Evolutionary conservation across 1,140 invertebrate genomes (phyloP).

Genomic region (Papilio helenus): DNA sequence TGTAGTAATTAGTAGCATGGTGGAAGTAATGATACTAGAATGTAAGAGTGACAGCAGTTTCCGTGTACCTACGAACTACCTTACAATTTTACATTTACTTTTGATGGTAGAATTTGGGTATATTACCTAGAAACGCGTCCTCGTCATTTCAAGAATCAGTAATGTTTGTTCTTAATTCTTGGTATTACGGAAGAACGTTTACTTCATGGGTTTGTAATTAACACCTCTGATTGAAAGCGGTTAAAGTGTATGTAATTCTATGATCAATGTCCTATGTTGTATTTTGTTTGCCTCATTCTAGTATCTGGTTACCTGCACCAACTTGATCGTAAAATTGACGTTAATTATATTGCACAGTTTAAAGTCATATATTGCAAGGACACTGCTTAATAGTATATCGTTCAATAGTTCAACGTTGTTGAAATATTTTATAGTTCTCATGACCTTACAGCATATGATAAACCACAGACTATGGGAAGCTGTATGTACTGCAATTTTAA

Average conservation of each 20-base stretch:
- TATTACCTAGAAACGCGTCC: not conserved
- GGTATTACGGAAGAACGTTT: not conserved
- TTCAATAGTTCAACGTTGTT: not conserved
- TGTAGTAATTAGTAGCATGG: not conserved
- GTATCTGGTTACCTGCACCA: too few species aligned
- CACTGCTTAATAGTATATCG: not conserved
- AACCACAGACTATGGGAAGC: slow-evolving; percentile 10
- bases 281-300: not conserved
- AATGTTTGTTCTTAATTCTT: not conserved
- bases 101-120: not conserved
- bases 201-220: slow-evolving; percentile 5
- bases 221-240: not conserved
- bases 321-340: too few species aligned
- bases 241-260: not conserved
- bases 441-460: slow-evolving; percentile 7
- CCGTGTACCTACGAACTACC: not conserved
- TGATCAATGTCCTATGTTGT: not conserved
- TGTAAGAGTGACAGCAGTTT: not conserved
- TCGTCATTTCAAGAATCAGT: not conserved
- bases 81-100: too few species aligned
- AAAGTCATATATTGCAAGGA: not conserved
- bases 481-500: not conserved
- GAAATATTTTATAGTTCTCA: slow-evolving; percentile 7
- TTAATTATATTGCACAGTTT: too few species aligned
- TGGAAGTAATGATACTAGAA: not conserved